These are phyloP conservation scores for Drosophila pegasa DNA, from an alignment of 2,888 invertebrate species.

Conservation along the genomic window DNA sequence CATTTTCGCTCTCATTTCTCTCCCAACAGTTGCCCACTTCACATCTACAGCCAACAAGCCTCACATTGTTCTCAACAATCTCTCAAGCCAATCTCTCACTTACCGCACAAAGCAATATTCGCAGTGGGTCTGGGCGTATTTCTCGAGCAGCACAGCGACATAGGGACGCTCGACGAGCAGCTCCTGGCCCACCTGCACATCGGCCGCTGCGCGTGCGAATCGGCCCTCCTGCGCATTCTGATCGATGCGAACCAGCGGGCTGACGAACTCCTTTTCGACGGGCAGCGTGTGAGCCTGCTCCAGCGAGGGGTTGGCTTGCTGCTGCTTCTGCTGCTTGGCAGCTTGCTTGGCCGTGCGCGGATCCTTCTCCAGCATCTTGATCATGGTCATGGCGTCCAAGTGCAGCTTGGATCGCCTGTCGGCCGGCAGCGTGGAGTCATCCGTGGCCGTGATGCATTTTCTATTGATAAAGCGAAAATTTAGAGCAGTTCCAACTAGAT, in stretches of 20 bases:
- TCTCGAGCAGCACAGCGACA: conserved; percentile 89
- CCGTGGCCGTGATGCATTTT: conserved; percentile 88
- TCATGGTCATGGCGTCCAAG: conserved; percentile 89
- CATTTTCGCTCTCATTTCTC: too few relatives aligned
- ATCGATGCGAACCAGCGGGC: conserved; percentile 88
- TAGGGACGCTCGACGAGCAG: conserved; percentile 90
- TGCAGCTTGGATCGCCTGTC: conserved; percentile 88
- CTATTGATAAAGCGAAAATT: conserved; percentile 74
- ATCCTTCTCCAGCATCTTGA: conserved; percentile 89
- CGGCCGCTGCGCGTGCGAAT: conserved; percentile 89
- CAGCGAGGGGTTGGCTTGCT: conserved; percentile 19
- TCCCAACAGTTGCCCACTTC: too few relatives aligned
- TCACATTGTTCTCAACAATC: neutral
- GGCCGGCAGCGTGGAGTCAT: conserved; percentile 88
- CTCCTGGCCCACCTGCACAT: conserved; percentile 90
- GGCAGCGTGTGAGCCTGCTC: conserved; percentile 57
- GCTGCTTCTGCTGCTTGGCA: conserved; percentile 63
- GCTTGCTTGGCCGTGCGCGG: conserved; percentile 85
- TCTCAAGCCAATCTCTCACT: conserved; percentile 2
- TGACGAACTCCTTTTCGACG: conserved; percentile 85
- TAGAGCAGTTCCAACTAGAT: fast-evolving
- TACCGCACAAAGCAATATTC: conserved; percentile 90
- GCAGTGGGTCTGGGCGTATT: conserved; percentile 89
- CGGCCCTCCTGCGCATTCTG: conserved; percentile 88
- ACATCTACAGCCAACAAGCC: too few relatives aligned